Evolutionary conservation across 2,797 vertebrate species (phyloP), one percentile per base, ranked within the genome.

Genomic region (Octomys mimax): DNA sequence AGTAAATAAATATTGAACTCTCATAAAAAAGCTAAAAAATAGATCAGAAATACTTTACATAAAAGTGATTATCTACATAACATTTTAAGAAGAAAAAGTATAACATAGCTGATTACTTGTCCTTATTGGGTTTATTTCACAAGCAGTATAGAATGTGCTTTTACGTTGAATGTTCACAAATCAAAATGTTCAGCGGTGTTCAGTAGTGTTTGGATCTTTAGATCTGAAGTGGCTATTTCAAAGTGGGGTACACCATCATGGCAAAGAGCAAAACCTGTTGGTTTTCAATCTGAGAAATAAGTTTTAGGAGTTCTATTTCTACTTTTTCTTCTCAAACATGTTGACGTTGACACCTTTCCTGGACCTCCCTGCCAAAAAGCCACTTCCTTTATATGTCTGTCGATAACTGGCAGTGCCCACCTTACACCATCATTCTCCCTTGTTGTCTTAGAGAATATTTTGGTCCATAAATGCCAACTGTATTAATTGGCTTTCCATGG

Each of bases 341-440:
- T 61, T 87, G 39, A 52, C 18, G 19, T 81, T 73, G 68, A 77
- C 26, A 39, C 11, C 24, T 22, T 54, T 21, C 5, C 36, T 81
- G 1, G 6, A 49, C 10, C 3, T 64, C 22, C 31, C 8, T 26
- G 36, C 64, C 5, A 78, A 31, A 75, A 86, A 73, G 21, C 66
- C 16, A 49, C 13, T 93, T 87, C n/a, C 5, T 66, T 7, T n/a
- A 18, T 28, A 49, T 8, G 24, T 28, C n/a, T 28, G 42, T 89
- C 84, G 75, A 1, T 0, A 2, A 1, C n/a, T 33, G 49, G 57
- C 4, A 49, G 36, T 0, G 1, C 4, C 8, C 21, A 10, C 5
- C 6, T 42, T 0, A 0, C 26, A 82, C 49, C 10, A 16, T 33
- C 33, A 3, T 52, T 62, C 24, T n/a, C 16, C 33, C 14, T 9